Evolutionary conservation across 2,888 invertebrate species (phyloP), one percentile per base, ranked within the genome.

Genomic region (Orthonychiurus folsomi): DNA sequence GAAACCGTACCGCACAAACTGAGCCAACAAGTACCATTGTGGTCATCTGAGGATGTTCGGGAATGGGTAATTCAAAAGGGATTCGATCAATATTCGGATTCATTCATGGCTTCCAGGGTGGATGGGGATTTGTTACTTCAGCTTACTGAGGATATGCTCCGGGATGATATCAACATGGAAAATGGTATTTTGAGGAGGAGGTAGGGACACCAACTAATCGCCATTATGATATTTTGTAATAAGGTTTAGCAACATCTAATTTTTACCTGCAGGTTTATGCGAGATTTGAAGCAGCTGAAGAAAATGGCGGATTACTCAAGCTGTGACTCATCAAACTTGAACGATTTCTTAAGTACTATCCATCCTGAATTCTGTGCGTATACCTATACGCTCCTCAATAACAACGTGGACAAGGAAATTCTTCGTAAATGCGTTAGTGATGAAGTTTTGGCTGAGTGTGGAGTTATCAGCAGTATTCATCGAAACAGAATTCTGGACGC

Each of bases 51-150:
- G 77, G 97, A 99, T 77, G 97, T 99, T 0, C 83, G 88, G 73
- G 94, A 96, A 79, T 99, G 97, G 97, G 93, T 99, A 0, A 93
- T 92, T 76, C 96, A 97, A 82, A 94, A 95, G 74, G 95, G 95
- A 0, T 97, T 96, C 77, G 83, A 84, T 20, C 87, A 89, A 75
- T 93, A 87, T 73, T 86, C 88, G 1, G 81, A 80, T 1, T 87
- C 87, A 76, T 97, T 99, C 76, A 84, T 86, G 54, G 88, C 89
- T 61, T 93, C 94, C 75, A 84, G 91, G 77, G 96, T 99, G 28
- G 99, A 99, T 77, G 97, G 97, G 5, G 99, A 99, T 81, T 81
- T 99, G 59, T 80, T 99, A 67, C 80, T 99, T 63, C 91, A 93
- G 77, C 81, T 99, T 68, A 89, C 87, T 12, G 96, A 95, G 78